These are phyloP conservation scores for Microctenopoma lineatum DNA, from an alignment of 2,797 vertebrate species.

Conservation along the genomic window DNA sequence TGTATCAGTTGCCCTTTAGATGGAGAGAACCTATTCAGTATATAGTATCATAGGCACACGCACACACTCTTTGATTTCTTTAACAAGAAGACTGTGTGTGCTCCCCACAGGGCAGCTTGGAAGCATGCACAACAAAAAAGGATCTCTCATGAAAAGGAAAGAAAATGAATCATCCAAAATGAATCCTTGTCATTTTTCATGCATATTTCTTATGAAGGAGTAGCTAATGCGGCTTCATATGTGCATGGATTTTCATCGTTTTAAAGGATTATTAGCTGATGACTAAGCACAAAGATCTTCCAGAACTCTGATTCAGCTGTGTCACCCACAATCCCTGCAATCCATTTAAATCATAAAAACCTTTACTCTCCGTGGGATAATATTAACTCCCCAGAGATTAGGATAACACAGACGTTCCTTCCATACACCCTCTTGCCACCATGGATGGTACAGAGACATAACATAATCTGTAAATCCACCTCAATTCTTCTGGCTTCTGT, in stretches of 20 bases:
- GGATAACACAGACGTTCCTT: slow-evolving; percentile 34
- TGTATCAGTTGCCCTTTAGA: slow-evolving; percentile 24
- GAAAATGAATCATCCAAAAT: slow-evolving; percentile 46
- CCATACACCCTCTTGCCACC: background rate
- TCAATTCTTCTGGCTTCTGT: slow-evolving; percentile 2
- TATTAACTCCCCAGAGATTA: slow-evolving; percentile 47
- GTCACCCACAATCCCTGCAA: slow-evolving; percentile 51
- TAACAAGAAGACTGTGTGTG: slow-evolving; percentile 30
- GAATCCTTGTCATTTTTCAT: slow-evolving; percentile 42
- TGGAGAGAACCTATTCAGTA: slow-evolving; percentile 16
- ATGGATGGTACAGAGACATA: slow-evolving; percentile 3
- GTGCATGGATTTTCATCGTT: slow-evolving; percentile 51
- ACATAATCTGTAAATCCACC: slow-evolving; percentile 26
- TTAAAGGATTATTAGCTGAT: slow-evolving; percentile 71
- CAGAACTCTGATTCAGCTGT: slow-evolving; percentile 59
- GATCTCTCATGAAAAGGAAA: slow-evolving; percentile 30
- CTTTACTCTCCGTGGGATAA: slow-evolving; percentile 13
- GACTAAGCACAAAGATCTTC: slow-evolving; percentile 58
- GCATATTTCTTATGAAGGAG: slow-evolving; percentile 51
- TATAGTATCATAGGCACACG: slow-evolving; percentile 9
- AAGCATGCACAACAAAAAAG: slow-evolving; percentile 50
- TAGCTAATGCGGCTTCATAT: slow-evolving; percentile 41
- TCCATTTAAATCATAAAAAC: slow-evolving; percentile 49
- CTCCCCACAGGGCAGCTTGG: slow-evolving; percentile 55
- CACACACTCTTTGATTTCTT: slow-evolving; percentile 51